Percentiles rank a stretch among this genome's conserved stretches.
phyloP scores from a whole-genome alignment of 2,797 vertebrate genomes.

The Natrix natrix region DNA sequence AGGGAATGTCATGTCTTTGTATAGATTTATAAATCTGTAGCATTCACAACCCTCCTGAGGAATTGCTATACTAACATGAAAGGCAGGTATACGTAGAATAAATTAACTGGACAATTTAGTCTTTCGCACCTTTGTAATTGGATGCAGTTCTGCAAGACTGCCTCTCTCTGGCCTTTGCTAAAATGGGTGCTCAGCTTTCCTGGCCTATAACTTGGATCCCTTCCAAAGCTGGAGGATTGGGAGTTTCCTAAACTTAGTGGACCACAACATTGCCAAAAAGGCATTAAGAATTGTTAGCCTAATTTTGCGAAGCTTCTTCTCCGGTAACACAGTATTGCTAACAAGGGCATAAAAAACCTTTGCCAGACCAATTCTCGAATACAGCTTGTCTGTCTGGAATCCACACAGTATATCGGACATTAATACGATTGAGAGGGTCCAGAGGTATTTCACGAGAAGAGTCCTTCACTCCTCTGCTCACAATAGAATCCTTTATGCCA shows the following conservation, averaged over 20 bases:
- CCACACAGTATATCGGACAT: too few relatives aligned
- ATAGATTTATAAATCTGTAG: neutral
- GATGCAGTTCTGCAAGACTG: rapidly evolving
- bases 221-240: neutral
- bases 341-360: too few relatives aligned
- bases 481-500: too few relatives aligned
- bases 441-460: too few relatives aligned
- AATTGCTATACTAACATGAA: neutral
- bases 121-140: neutral
- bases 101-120: neutral
- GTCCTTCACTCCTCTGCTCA: too few relatives aligned
- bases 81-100: neutral
- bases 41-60: neutral
- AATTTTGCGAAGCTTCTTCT: too few relatives aligned
- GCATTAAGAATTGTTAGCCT: too few relatives aligned
- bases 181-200: neutral
- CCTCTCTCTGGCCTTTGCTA: neutral
- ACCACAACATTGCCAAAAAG: too few relatives aligned
- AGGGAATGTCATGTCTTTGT: neutral
- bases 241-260: neutral
- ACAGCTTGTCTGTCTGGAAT: too few relatives aligned
- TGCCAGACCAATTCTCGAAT: too few relatives aligned
- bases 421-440: too few relatives aligned
- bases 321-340: too few relatives aligned
- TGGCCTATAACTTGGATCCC: neutral